Base-by-base conservation (phyloP, 2,888 invertebrate species). In the Leucozona laternaria region DNA sequence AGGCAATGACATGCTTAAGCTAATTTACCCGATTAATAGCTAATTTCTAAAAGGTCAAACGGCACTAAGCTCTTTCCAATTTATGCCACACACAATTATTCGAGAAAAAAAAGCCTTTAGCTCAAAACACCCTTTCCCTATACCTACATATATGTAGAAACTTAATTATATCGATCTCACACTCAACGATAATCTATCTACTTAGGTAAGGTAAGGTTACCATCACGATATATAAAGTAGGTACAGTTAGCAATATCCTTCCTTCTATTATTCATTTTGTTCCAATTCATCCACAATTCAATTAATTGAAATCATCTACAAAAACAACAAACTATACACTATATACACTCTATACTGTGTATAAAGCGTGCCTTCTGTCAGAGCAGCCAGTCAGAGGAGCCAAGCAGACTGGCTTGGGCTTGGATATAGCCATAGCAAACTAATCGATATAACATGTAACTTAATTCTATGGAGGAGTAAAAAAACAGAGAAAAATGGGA, bases 241-340 rank as follows among this genome's bases (percentile, higher is more conserved):
- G 1, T 2, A 13, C 13, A 15, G 10, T 60, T 20, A 40, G 37
- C 37, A 15, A 45, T 45, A 64, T 68, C 66, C 48, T 50, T 68
- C 20, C 20, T 50, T 50, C 34, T 50, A 50, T 68, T 68, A 68
- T 50, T 68, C 50, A 34, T 50, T 68, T 68, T 50, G 50, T 68
- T 68, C 22, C 50, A 68, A 66, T 50, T 68, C 34, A 68, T 48
- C 50, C 66, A 68, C 50, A 68, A 78, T 72, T 72, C 72, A 48
- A 83, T 84, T 76, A 71, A 62, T 70, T 71, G 62, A 84, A 73
- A 73, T 66, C 78, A 40, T 45, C 40, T 43, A 73, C 25, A 70
- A 57, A 55, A 48, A 48, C 31, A 45, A 45, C 13, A 17, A 66
- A 20, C n/a, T 6, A 64, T 28, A n/a, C n/a, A n/a, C n/a, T n/a